Base-by-base conservation (phyloP, 2,888 invertebrate species). In the Sinopyrophorus schimmeli region DNA sequence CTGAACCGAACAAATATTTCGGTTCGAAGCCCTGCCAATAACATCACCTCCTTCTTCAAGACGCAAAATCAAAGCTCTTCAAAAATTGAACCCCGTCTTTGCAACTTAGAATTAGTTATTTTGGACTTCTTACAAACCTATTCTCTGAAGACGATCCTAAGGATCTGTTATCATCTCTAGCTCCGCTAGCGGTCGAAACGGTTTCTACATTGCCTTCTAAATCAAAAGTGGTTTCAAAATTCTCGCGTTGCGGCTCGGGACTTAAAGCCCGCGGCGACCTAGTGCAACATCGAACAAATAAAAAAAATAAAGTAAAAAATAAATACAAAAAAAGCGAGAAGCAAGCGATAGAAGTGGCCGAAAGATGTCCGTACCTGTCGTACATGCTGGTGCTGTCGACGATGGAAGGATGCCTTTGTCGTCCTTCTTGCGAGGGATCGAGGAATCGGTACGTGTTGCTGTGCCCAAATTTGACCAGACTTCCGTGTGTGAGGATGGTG, bases 161-260 rank as follows among this genome's bases (percentile, higher is more conserved):
- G 5, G 77, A 77, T 51, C 78, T 69, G 47, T 74, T 75, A 57
- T 80, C 79, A 34, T 85, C 85, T 64, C 87, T 83, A 65, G 86
- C 86, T 41, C 86, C 82, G 72, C 88, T 89, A 72, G 90, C 89
- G 56, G 89, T 89, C 59, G 92, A 92, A 63, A 92, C 86, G 3
- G 94, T 93, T 73, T 94, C 93, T 54, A 92, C 87, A 73, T 92
- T 92, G 53, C 92, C 92, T 68, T 94, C 93, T 63, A 92, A 80
- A 73, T 92, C 94, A 74, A 91, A 93, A 18, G 89, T 91, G 9
- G 91, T 88, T 72, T 86, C 88, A 69, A 85, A 87, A 74, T 86
- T 87, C 70, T 87, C 87, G 62, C 85, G 83, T 63, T 77, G 80
- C 46, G 78, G 77, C 26, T 72, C 72, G n/a, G 73, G 73, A 54